Base-by-base conservation (phyloP, 2,888 invertebrate genomes). In the Pyrrhia umbra region DNA sequence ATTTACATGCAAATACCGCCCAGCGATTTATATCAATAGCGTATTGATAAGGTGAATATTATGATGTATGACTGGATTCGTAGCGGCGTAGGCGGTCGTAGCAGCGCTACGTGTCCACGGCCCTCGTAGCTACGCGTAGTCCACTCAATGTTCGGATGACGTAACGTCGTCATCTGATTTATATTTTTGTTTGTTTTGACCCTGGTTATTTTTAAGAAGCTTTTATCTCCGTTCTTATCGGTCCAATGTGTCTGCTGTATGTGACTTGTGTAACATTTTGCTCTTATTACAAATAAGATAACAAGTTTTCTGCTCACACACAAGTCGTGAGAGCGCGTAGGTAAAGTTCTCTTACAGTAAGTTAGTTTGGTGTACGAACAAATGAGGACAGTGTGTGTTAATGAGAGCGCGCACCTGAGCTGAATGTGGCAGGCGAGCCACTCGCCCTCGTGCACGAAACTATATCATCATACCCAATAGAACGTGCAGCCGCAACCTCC, bases 1-100 rank as follows among this genome's bases (percentile, higher is more conserved):
- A 75, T 68, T 62, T 68, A 47, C 42, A 72, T 76, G 62, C 56
- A 79, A 75, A 79, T 72, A 54, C 34, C 45, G 21, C 46, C 13
- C 4, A 42, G 25, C 76, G 62, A 79, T 79, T 72, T 68, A 76
- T 68, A 76, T 76, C 68, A 72, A 76, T 75, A 65, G 46, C 62
- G 58, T 75, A 77, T 76, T 77, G 77, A 75, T 79, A 77, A 71
- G 64, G 15, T 30, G 39, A 64, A 47, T 64, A 67, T 70, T 70
- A 75, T 73, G 76, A 73, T 73, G 52, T 46, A 75, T 66, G 49
- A 34, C 34, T 27, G 40, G 46, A 27, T 18, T 47, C 54, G 47
- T 63, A 51, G 55, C 37, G n/a, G 27, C 75, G 71, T 63, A 72
- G 75, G 55, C 70, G 42, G 51, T 43, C 75, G 70, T 58, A 75